Evolutionary conservation across 64 coral and sea anemone genomes (phyloP).

Genomic region (Stylophora pistillata): DNA sequence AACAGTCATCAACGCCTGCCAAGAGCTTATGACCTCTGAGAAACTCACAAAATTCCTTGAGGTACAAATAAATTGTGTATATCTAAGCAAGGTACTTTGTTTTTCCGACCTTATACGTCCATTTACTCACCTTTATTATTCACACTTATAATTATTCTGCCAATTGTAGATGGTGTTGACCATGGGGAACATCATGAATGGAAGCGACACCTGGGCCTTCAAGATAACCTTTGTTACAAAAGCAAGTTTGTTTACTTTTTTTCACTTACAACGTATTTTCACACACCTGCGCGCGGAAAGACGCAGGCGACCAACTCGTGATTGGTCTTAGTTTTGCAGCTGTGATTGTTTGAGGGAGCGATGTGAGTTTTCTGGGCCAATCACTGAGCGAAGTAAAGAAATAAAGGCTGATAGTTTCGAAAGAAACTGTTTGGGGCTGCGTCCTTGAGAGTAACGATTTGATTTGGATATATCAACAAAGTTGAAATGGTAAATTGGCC

Average conservation of each 20-base stretch:
- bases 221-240: slow-evolving; percentile 50
- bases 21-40: slow-evolving; percentile 29
- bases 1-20: slow-evolving; percentile 19
- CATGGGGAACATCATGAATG: slow-evolving; percentile 41
- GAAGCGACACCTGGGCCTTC: slow-evolving; percentile 21
- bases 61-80: background rate
- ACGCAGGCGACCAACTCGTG: too few relatives aligned
- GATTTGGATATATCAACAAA: too few relatives aligned
- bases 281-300: too few relatives aligned
- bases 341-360: too few relatives aligned
- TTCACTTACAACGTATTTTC: too few relatives aligned
- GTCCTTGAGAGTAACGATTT: too few relatives aligned
- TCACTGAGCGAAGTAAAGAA: background rate
- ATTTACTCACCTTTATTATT: background rate
- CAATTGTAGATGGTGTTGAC: background rate
- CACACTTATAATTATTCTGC: background rate
- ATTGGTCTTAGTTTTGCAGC: too few relatives aligned
- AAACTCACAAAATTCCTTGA: slow-evolving; percentile 38
- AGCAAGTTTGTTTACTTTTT: background rate
- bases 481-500: too few relatives aligned
- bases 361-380: background rate
- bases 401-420: too few relatives aligned
- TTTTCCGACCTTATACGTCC: background rate
- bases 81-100: background rate
- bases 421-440: too few relatives aligned